Evolutionary conservation across 1,140 invertebrate species (phyloP), one percentile per base, ranked within the genome.

Genomic region (Leptopilina clavipes): DNA sequence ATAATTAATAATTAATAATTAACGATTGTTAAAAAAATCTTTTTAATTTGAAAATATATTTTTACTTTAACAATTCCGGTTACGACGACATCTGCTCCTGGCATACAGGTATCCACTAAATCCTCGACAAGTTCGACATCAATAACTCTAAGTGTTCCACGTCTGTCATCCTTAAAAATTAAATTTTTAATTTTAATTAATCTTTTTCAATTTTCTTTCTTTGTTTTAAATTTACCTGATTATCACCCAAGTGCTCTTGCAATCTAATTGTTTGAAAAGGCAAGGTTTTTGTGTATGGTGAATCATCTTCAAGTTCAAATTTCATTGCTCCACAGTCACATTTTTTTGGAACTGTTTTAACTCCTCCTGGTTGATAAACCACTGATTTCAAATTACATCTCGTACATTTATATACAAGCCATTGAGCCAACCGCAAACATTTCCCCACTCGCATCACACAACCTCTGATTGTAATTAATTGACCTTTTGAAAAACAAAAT

Each of bases 41-140:
- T 31, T 31, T 31, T 31, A 31, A 31, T 31, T 31, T 31, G 5
- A 31, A 5, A 31, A 31, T 31, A 2, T 31, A 1, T 31, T 31
- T 31, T 31, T 31, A 31, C 25, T 31, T 95, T 96, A 31, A 97
- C 93, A 75, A 98, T 94, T 44, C 97, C 98, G 78, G 95, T 95
- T 10, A 99, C 90, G 17, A 94, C 95, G 1, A 98, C 93, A 84
- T 96, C 93, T 91, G 98, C 97, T 9, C 97, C 98, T 25, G 97
- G 96, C 77, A 95, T 93, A 84, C 97, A 97, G 17, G 92, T 92
- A 82, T 96, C 95, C n/a, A 98, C 95, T 59, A 98, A 91, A 91
- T 98, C 96, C 82, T 95, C 93, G 25, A 93, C 92, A 22, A 99
- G 89, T 89, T 98, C 96, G 87, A 97, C 95, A 88, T 98, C 97